Conservation (phyloP, 2,797 vertebrate genomes). For the Lophotriccus pileatus region DNA sequence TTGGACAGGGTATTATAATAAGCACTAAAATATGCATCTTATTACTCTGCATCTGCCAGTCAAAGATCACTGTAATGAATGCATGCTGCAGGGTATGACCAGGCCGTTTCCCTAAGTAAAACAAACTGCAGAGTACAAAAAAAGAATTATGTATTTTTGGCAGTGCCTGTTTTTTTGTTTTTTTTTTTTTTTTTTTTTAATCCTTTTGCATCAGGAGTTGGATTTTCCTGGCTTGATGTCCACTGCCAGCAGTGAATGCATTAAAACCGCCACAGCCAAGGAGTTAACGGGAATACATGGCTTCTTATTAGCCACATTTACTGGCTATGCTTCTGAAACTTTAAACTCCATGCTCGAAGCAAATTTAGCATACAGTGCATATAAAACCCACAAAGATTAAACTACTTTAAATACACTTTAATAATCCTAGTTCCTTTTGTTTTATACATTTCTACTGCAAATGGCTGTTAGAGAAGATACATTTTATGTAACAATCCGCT, state of each 20-base stretch:
- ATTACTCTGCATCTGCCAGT: conserved; percentile 80
- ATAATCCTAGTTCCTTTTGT: conserved; percentile 24
- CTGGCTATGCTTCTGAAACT: conserved; percentile 51
- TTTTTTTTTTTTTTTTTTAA: conserved; percentile 6
- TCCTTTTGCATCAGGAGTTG: conserved; percentile 63
- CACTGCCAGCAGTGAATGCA: background rate
- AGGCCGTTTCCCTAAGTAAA: conserved; percentile 75
- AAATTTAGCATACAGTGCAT: conserved; percentile 51
- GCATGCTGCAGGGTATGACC: conserved; percentile 77
- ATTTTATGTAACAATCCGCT: background rate
- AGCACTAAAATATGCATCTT: conserved; percentile 80
- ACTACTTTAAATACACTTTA: conserved; percentile 25
- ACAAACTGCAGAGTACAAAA: conserved; percentile 74
- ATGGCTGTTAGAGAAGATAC: background rate
- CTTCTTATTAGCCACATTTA: conserved; percentile 66
- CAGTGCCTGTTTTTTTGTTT: conserved; percentile 8
- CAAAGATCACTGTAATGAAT: conserved; percentile 81
- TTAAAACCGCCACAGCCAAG: conserved; percentile 30
- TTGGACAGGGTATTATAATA: conserved; percentile 83
- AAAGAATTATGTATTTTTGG: conserved; percentile 71
- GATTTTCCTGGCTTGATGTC: conserved; percentile 68
- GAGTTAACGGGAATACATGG: conserved; percentile 52
- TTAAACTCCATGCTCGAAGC: conserved; percentile 42
- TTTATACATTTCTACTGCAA: conserved; percentile 35
- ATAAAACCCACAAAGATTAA: conserved; percentile 32